A percentile compares a stretch with the other conserved stretches of the same genome.
phyloP scores from a whole-genome alignment of 2,797 vertebrate species.

The Botia kubotai region DNA sequence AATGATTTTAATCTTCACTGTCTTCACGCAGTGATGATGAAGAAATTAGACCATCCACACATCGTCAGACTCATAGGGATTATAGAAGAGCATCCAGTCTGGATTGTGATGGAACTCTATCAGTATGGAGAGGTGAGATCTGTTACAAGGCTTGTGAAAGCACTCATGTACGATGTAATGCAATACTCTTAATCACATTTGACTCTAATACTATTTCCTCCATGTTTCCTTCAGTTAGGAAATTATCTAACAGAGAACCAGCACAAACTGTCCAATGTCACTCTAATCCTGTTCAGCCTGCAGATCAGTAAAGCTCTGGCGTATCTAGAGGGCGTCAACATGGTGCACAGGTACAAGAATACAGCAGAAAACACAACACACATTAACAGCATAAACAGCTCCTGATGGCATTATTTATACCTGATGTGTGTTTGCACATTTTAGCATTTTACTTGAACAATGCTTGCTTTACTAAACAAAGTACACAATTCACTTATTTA shows the following conservation, averaged over 20 bases:
- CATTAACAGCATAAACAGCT: no score
- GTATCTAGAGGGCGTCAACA: constrained; percentile 67
- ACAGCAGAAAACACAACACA: background rate
- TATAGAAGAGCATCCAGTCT: constrained; percentile 88
- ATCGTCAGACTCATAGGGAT: constrained; percentile 91
- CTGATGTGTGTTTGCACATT: no score
- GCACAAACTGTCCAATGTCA: constrained; percentile 74
- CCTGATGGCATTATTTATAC: no score
- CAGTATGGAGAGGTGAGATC: constrained; percentile 87
- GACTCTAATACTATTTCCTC: background rate
- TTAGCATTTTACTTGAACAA: no score
- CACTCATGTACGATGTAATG: background rate
- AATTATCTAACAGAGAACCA: constrained; percentile 85
- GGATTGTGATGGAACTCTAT: constrained; percentile 96
- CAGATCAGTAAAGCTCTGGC: constrained; percentile 94
- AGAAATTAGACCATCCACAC: constrained; percentile 88
- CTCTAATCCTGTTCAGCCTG: constrained; percentile 82
- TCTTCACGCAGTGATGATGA: constrained; percentile 86
- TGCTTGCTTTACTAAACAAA: no score
- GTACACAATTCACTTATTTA: no score
- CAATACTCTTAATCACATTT: constrained; percentile 23
- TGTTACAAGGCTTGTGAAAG: background rate
- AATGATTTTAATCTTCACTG: background rate
- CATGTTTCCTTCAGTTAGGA: constrained; percentile 79
- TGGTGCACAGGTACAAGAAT: constrained; percentile 59